Conservation (phyloP, 2,113 vertebrate species). For the Ovibos moschatus region DNA sequence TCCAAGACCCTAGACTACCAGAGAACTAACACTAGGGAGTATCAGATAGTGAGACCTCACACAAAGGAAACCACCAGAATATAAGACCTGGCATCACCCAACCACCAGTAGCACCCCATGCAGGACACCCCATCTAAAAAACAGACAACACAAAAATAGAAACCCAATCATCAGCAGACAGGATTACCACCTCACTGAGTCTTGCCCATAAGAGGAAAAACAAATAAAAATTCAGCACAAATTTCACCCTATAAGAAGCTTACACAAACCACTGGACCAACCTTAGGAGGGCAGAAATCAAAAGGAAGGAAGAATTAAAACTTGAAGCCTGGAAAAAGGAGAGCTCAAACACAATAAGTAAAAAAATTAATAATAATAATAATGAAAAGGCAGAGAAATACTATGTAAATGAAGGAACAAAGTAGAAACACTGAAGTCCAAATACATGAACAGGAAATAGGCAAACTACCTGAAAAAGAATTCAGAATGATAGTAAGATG, state of each 20-base stretch:
- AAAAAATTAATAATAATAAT: background rate
- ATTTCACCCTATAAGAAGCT: background rate
- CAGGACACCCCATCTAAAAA: background rate
- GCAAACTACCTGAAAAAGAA: background rate
- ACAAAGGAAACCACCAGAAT: background rate
- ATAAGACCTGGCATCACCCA: background rate
- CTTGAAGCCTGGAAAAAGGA: background rate
- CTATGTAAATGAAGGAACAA: background rate
- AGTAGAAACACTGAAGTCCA: background rate
- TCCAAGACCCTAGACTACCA: background rate
- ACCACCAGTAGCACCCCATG: background rate
- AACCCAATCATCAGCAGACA: background rate
- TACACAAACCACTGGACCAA: background rate
- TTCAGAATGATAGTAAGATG: background rate
- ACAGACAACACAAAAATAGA: background rate
- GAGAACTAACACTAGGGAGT: background rate
- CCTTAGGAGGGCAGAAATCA: background rate
- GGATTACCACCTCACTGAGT: background rate
- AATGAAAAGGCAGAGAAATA: background rate
- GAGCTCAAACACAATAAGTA: background rate
- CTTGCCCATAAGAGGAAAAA: background rate
- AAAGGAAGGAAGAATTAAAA: background rate
- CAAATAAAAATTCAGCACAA: background rate
- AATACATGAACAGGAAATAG: background rate
- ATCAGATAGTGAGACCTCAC: background rate